A percentile compares a stretch with the other conserved stretches of the same genome.
phyloP scores from a whole-genome alignment of 2,797 vertebrate species.

The Geotrypetes seraphini region DNA sequence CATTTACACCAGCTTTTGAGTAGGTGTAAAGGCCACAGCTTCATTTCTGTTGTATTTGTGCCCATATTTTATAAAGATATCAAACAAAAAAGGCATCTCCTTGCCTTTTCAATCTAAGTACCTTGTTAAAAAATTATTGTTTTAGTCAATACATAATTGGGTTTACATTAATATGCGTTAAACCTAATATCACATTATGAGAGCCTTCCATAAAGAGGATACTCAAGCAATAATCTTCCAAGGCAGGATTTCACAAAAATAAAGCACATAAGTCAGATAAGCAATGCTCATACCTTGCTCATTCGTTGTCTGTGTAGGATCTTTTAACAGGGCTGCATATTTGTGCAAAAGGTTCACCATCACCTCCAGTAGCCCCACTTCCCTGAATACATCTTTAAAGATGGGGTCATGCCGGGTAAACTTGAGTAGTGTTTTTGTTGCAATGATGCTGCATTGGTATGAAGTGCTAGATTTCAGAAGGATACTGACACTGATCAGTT shows the following conservation, averaged over 20 bases:
- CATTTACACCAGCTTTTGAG: no score
- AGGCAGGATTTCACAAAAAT: background rate
- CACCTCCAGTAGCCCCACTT: slow-evolving; percentile 93
- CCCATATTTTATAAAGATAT: no score
- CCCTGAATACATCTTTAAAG: slow-evolving; percentile 94
- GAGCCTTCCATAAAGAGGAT: background rate
- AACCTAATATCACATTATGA: no score
- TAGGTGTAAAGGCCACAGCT: no score
- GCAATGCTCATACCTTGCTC: slow-evolving; percentile 68
- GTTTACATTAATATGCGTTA: no score
- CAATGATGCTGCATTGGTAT: slow-evolving; percentile 81
- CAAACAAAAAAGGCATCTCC: no score
- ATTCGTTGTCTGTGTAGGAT: slow-evolving; percentile 72
- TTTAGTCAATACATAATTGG: no score
- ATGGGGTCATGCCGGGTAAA: slow-evolving; percentile 83
- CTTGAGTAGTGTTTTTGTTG: slow-evolving; percentile 82
- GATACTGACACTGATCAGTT: slow-evolving; percentile 94
- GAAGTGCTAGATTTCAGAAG: slow-evolving; percentile 87
- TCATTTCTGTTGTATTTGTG: no score
- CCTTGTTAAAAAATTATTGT: no score
- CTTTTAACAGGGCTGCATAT: slow-evolving; percentile 90
- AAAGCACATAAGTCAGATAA: background rate
- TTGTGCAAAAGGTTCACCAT: slow-evolving; percentile 96
- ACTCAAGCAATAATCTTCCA: background rate
- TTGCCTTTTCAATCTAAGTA: no score